Percentiles rank a stretch among this genome's conserved stretches.
Conservation (phyloP, 1,140 invertebrate genomes). For the Camponotus vicinus region DNA sequence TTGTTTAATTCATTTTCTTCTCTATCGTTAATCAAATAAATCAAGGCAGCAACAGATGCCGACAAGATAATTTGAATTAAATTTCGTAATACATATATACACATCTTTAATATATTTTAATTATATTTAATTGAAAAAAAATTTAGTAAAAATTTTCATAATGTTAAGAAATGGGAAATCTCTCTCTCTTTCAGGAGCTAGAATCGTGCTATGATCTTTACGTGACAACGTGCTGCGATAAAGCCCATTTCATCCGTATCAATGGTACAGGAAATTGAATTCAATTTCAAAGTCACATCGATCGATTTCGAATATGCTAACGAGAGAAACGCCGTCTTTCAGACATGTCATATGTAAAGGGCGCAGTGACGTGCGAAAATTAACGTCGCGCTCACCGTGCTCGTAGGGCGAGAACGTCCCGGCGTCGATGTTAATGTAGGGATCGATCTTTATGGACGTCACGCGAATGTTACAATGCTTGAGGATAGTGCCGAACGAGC, state of each 20-base stretch:
- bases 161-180: not conserved
- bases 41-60: too few species aligned
- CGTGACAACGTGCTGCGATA: not conserved
- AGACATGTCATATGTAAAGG: too few species aligned
- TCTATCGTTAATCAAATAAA: not conserved
- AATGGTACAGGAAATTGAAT: not conserved
- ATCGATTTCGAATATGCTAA: not conserved
- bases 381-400: constrained; percentile 91
- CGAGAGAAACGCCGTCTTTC: not conserved
- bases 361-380: not conserved
- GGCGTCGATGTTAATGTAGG: constrained; percentile 99
- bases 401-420: constrained; percentile 99
- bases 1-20: not conserved
- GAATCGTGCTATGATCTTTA: not conserved
- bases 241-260: not conserved
- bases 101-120: too few species aligned
- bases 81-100: not conserved
- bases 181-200: not conserved
- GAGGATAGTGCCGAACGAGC: constrained; percentile 98
- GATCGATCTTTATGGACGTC: constrained; percentile 99
- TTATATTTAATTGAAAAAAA: not conserved
- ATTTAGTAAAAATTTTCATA: not conserved
- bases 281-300: not conserved
- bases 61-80: constrained; percentile 9
- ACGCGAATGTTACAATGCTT: constrained; percentile 97